Evolutionary conservation across 2,113 vertebrate species (phyloP).

Genomic region (Oryzias javanicus): DNA sequence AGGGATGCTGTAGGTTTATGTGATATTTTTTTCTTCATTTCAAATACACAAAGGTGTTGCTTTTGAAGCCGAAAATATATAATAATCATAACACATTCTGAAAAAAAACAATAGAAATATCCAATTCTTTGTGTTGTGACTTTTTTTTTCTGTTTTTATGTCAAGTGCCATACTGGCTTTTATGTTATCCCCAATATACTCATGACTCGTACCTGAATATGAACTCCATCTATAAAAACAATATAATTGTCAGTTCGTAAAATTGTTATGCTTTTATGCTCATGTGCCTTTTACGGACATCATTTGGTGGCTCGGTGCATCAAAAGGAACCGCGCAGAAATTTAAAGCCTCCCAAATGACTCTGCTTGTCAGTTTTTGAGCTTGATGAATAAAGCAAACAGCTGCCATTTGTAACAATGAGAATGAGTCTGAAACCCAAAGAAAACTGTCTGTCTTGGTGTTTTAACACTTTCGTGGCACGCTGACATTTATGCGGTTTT

Average conservation of each 20-base stretch:
- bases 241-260: background rate
- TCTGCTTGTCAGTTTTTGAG: background rate
- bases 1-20: too few species aligned
- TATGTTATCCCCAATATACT: background rate
- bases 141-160: background rate
- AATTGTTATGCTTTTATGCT: background rate
- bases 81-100: background rate
- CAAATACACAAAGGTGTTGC: too few species aligned
- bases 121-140: background rate
- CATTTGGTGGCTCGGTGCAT: background rate
- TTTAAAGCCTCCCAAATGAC: background rate
- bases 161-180: too few species aligned
- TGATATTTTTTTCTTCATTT: too few species aligned
- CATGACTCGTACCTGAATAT: background rate
- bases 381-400: constrained; percentile 18
- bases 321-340: background rate
- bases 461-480: constrained; percentile 1
- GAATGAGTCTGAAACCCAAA: background rate
- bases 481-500: constrained; percentile 19
- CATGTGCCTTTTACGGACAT: constrained; percentile 1
- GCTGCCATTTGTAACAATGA: constrained; percentile 1
- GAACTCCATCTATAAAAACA: background rate
- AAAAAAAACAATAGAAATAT: background rate
- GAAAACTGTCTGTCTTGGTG: background rate
- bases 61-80: too few species aligned